phyloP scores from a whole-genome alignment of 2,113 vertebrate genomes.

The Dunckerocampus dactyliophorus region DNA sequence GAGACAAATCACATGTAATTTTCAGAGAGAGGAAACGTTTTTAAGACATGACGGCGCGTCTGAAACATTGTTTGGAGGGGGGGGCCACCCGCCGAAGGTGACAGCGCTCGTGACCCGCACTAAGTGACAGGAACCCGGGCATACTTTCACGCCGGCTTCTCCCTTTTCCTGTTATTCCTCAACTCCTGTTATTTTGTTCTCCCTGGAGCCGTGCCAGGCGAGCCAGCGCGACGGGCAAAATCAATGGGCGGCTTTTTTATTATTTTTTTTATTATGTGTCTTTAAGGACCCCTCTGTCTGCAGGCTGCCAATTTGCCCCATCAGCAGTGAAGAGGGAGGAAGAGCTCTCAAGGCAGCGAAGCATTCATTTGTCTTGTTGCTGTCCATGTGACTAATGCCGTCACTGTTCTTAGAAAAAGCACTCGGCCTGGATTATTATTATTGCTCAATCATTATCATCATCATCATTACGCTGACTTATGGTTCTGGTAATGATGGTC shows the following conservation, averaged over 20 bases:
- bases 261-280: slow-evolving; percentile 38
- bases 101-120: slow-evolving; percentile 61
- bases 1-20: slow-evolving; percentile 19
- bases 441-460: slow-evolving; percentile 49
- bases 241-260: slow-evolving; percentile 58
- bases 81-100: slow-evolving; percentile 49
- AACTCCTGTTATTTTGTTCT: slow-evolving; percentile 63
- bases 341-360: slow-evolving; percentile 51
- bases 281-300: slow-evolving; percentile 61
- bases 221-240: slow-evolving; percentile 58
- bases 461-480: slow-evolving; percentile 58
- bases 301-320: slow-evolving; percentile 63
- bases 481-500: slow-evolving; percentile 68
- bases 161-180: slow-evolving; percentile 75
- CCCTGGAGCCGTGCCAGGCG: slow-evolving; percentile 51
- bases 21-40: slow-evolving; percentile 7
- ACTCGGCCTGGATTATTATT: slow-evolving; percentile 66
- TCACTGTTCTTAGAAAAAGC: slow-evolving; percentile 64
- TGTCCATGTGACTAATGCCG: slow-evolving; percentile 54
- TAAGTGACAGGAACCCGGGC: slow-evolving; percentile 69
- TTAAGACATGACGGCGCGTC: slow-evolving; percentile 42
- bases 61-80: slow-evolving; percentile 47
- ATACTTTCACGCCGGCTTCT: slow-evolving; percentile 66
- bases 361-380: slow-evolving; percentile 57
- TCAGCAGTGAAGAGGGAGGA: slow-evolving; percentile 47